Base-by-base conservation (phyloP, 2,797 vertebrate genomes). In the Spinibarbus caldwelli region DNA sequence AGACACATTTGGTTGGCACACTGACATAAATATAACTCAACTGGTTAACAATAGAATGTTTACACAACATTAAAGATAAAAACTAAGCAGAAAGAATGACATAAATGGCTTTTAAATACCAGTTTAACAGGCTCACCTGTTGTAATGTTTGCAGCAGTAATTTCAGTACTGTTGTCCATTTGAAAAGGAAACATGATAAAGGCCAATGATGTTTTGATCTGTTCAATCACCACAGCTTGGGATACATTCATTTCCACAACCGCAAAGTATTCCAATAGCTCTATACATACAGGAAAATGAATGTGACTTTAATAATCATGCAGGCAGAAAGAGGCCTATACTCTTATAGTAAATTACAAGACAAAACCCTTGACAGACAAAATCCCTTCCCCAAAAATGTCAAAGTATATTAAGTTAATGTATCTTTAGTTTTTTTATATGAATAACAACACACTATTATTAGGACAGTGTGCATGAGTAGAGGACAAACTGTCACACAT, bases 1-100 rank as follows among this genome's bases (percentile, higher is more conserved):
- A 0, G 88, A 89, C 6, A 80, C 91, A 45, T 86, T 86, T 72
- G 84, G 82, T 52, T 64, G 91, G 82, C 97, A 98, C 34, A 95
- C 97, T 98, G 43, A 17, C 36, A 9, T 45, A 72, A 91, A 71
- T 36, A 86, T 19, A 75, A 47, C 52, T 23, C 19, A 72, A 62
- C 38, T 21, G 54, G 26, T 82, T 29, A 57, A 38, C 34, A 26
- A 78, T 4, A 71, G 45, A 49, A 34, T 80, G 57, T 66, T 43
- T 79, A 66, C 41, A 67, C 41, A 59, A 64, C 21, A n/a, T 47
- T 41, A 43, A 23, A 75, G 41, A 21, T 34, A 9, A 57, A 23
- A 38, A 34, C 26, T 17, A 81, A 23, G 19, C 1, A 2, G 14
- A 3, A 31, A 49, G 15, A 41, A 62, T 64, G 15, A 66, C 1